These are phyloP conservation scores for Laticauda colubrina DNA, from an alignment of 2,113 vertebrate species.

Conservation along the genomic window DNA sequence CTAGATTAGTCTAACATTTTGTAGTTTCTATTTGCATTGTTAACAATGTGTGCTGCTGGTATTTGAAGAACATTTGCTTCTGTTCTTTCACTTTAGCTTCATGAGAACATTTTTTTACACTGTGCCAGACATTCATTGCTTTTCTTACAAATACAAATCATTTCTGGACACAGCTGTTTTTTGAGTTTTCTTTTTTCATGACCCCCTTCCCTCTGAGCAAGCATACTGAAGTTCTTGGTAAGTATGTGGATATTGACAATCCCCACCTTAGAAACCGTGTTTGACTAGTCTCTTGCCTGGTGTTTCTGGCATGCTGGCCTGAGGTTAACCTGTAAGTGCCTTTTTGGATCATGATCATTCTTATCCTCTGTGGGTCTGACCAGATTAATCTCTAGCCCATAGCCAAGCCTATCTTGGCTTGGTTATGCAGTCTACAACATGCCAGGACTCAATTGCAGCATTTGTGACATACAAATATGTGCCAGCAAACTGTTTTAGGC, in stretches of 20 bases:
- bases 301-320: conserved; percentile 74
- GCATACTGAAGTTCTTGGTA: conserved; percentile 64
- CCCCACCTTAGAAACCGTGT: conserved; percentile 66
- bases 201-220: conserved; percentile 63
- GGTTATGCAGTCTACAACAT: conserved; percentile 63
- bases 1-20: conserved; percentile 73
- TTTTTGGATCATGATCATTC: conserved; percentile 62
- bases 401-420: conserved; percentile 66
- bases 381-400: conserved; percentile 61
- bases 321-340: conserved; percentile 67
- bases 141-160: conserved; percentile 75
- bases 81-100: conserved; percentile 71
- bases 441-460: conserved; percentile 64
- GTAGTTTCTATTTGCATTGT: conserved; percentile 72
- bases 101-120: conserved; percentile 72
- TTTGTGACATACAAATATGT: conserved; percentile 56
- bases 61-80: conserved; percentile 72
- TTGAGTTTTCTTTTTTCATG: conserved; percentile 74
- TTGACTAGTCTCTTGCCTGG: conserved; percentile 71
- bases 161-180: conserved; percentile 73
- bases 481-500: conserved; percentile 64
- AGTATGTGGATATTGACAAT: conserved; percentile 70
- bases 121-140: conserved; percentile 73
- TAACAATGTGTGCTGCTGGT: conserved; percentile 71
- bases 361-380: conserved; percentile 69